Base-by-base conservation (phyloP, 2,113 vertebrate species). In the Neodontobutis hainanensis region DNA sequence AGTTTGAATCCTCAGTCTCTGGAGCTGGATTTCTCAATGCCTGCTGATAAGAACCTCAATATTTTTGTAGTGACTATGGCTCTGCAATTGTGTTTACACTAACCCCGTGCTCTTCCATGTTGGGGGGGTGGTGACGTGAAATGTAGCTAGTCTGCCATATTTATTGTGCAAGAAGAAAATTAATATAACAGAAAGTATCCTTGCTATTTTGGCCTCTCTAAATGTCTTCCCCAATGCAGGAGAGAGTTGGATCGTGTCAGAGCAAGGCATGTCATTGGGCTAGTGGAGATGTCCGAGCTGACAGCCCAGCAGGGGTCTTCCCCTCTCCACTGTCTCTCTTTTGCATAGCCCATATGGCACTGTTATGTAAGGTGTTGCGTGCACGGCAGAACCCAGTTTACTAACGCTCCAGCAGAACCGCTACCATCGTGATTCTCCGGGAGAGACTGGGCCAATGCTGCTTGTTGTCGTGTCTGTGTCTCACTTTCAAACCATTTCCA, bases 361-460 rank as follows among this genome's bases (percentile, higher is more conserved):
- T 61, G 67, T 90, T 88, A 88, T 65, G 67, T 87, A 87, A 90
- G 80, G 27, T 68, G 0, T 80, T 80, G 81, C 76, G 80, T 87
- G 80, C 81, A 11, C 0, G 34, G 68, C 62, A 34, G 47, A 65
- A 70, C 68, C 16, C 1, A 5, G 64, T 77, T 78, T 52, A 6
- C 62, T 81, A 32, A 38, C 61, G 63, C 82, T 66, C 57, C 60
- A 40, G 19, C 0, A 6, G 82, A 81, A 55, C 61, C n/a, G 27
- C 75, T 69, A 50, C 73, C 57, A 70, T 16, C 53, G 58, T 4
- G 55, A 53, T 61, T 68, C 67, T 49, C 50, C 50, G 53, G 70
- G 77, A 81, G 62, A 61, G 61, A 62, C 47, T 63, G 45, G 65
- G 64, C 53, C 34, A 44, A 69, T 69, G n/a, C 69, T 45, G 53